Conservation (phyloP, 1,140 invertebrate species). For the Triops cancriformis region DNA sequence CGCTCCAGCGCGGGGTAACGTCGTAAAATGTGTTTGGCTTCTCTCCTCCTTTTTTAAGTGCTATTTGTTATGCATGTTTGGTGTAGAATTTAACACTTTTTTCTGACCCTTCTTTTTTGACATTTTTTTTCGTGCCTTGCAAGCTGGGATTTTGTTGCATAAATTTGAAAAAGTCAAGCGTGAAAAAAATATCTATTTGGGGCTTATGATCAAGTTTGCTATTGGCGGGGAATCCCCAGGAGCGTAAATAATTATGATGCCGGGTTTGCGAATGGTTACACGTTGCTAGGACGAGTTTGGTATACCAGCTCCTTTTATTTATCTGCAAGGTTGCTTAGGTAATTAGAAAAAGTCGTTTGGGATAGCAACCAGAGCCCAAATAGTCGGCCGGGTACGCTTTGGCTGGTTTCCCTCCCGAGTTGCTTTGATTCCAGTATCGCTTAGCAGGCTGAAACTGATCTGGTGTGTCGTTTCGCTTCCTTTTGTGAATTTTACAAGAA, state of each 20-base stretch:
- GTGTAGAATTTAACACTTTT: neutral
- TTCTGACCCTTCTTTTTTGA: too few relatives aligned
- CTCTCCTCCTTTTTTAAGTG: neutral
- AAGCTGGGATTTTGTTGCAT: too few relatives aligned
- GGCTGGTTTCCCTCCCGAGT: neutral
- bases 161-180: too few relatives aligned
- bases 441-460: neutral
- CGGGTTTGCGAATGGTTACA: neutral
- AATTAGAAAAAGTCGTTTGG: neutral
- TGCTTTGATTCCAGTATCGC: neutral
- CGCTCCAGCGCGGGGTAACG: neutral
- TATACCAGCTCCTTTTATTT: neutral
- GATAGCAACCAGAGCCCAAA: neutral
- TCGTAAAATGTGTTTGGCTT: neutral
- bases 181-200: too few relatives aligned
- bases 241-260: neutral
- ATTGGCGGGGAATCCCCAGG: too few relatives aligned
- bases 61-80: neutral
- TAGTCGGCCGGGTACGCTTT: neutral
- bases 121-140: too few relatives aligned
- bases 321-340: conserved; percentile 6
- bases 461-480: neutral
- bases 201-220: too few relatives aligned
- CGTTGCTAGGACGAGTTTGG: neutral
- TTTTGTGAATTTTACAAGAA: neutral